Base-by-base conservation (phyloP, 2,113 vertebrate species). In the Sprattus sprattus region DNA sequence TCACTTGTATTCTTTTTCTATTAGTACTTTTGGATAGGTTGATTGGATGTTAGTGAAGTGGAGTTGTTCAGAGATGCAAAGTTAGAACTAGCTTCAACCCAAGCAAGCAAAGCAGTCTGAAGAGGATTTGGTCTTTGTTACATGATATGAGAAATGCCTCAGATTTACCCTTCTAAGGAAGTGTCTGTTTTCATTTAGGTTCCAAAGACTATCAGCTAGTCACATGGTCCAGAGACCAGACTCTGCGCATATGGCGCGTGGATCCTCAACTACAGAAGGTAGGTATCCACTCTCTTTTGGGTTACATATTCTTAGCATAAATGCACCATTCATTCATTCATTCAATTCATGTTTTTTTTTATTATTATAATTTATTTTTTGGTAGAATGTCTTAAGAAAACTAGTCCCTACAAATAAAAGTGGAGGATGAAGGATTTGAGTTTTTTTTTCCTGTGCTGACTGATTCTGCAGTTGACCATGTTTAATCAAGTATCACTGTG, bases 201-300 rank as follows among this genome's bases (percentile, higher is more conserved):
- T 97, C 96, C 0, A 99, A 98, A 86, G 97, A 99, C 86, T 98
- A 95, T 91, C 98, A 99, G 89, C 94, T 99, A 91, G 98, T 99
- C 52, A 99, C 98, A 0, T 99, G 97, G 98, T 99, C 98, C 67
- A 96, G 98, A 49, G 98, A 99, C 84, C 98, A 99, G 96, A 99
- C 97, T 0, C 92, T 99, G 89, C 95, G 98, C 88, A 97, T 99
- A 93, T 99, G 98, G 98, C 94, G 97, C 22, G 97, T 99, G 15
- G 98, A 99, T 89, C 96, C 95, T 82, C 98, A 99, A 93, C 93
- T 99, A 87, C 98, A 99, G 93, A 96, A 97, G 96, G 98, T 98
- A 91, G 0, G 94, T 32, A 47, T 91, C 60, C 6, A 83, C 16
- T 57, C 39, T 52, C 7, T 22, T 25, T 15, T 49, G 18, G 22